These are phyloP conservation scores for Synchiropus splendidus DNA, from an alignment of 2,113 vertebrate species.

Conservation along the genomic window DNA sequence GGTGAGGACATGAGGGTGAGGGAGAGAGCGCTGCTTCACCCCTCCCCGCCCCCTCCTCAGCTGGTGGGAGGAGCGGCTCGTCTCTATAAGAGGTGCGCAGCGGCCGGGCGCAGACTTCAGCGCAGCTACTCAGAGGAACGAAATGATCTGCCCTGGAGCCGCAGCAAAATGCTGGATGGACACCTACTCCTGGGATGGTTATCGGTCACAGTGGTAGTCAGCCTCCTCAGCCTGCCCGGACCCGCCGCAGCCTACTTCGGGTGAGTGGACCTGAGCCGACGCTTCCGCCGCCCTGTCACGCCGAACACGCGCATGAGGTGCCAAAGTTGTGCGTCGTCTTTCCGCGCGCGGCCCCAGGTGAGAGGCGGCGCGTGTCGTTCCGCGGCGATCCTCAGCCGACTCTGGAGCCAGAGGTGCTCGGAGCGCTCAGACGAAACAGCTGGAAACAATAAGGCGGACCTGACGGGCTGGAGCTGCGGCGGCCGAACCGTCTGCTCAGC, in stretches of 20 bases:
- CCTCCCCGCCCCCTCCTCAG: slow-evolving; percentile 17
- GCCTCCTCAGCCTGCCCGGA: slow-evolving; percentile 68
- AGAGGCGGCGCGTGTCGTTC: too few species aligned
- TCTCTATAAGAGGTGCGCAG: slow-evolving; percentile 70
- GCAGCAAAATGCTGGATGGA: slow-evolving; percentile 94
- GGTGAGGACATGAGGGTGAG: too few species aligned
- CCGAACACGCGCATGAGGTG: too few species aligned
- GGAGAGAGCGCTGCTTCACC: too few species aligned
- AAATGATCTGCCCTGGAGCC: slow-evolving; percentile 84
- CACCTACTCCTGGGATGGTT: slow-evolving; percentile 82
- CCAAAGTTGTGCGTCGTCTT: too few species aligned
- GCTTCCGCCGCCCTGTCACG: too few species aligned
- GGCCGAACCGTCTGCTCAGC: slow-evolving; percentile 66
- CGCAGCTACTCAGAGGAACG: slow-evolving; percentile 79
- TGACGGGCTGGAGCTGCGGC: slow-evolving; percentile 48
- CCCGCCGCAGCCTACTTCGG: slow-evolving; percentile 79
- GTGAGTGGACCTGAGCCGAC: slow-evolving; percentile 66
- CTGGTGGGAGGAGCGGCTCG: slow-evolving; percentile 59
- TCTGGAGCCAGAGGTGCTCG: slow-evolving; percentile 57
- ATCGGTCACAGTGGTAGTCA: slow-evolving; percentile 76
- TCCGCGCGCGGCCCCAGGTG: too few species aligned
- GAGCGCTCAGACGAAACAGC: slow-evolving; percentile 56
- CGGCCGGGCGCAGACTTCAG: slow-evolving; percentile 61
- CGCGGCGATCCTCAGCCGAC: slow-evolving; percentile 21
- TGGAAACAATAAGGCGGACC: slow-evolving; percentile 70